Evolutionary conservation across 2,888 invertebrate genomes (phyloP).

Genomic region (Tenthredo livida): DNA sequence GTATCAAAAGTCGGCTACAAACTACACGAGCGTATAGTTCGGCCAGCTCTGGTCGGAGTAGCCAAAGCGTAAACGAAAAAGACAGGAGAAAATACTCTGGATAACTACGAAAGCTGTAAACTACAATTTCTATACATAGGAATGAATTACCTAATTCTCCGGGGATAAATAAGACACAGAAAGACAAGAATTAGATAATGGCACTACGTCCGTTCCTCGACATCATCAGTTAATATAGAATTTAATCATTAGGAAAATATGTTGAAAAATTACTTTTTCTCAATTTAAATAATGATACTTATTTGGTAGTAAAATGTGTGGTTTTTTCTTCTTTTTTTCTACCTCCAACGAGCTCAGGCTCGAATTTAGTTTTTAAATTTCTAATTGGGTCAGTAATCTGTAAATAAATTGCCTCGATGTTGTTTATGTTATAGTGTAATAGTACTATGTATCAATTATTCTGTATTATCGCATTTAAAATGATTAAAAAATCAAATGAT

Average conservation of each 20-base stretch:
- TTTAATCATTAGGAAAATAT: neutral
- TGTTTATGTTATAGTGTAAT: neutral
- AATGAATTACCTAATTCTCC: neutral
- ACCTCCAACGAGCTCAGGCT: neutral
- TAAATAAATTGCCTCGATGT: constrained; percentile 6
- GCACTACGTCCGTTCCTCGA: neutral
- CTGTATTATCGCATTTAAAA: constrained; percentile 19
- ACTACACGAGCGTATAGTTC: constrained; percentile 94
- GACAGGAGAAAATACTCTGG: neutral
- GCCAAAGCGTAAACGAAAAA: constrained; percentile 81
- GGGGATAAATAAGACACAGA: neutral
- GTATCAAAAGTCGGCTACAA: constrained; percentile 98
- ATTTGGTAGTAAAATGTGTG: neutral
- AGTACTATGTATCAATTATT: neutral
- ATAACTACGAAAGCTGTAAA: neutral
- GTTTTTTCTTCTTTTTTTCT: neutral
- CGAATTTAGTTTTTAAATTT: neutral
- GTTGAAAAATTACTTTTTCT: neutral
- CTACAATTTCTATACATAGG: neutral
- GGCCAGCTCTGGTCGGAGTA: constrained; percentile 98
- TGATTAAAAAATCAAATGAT: neutral
- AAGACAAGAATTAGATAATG: neutral
- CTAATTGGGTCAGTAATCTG: neutral
- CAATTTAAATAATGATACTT: neutral
- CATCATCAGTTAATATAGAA: neutral